Evolutionary conservation across 2,888 invertebrate species (phyloP).

Genomic region (Elmis aenea): DNA sequence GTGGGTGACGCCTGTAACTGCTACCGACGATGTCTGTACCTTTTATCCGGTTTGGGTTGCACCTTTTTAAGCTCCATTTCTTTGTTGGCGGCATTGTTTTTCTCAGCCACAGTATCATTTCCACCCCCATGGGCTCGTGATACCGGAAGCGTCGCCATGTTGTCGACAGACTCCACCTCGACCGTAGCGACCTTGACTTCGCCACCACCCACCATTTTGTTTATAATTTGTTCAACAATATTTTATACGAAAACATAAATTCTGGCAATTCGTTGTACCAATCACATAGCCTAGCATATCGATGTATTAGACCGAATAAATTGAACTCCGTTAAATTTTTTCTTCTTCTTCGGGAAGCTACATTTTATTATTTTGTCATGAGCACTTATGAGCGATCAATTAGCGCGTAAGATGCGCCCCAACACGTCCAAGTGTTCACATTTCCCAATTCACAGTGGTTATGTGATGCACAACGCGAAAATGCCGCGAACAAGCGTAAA

Average conservation of each 20-base stretch:
- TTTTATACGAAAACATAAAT: slow-evolving; percentile 6
- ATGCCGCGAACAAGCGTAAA: background rate
- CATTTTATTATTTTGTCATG: too few relatives aligned
- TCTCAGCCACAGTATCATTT: slow-evolving; percentile 71
- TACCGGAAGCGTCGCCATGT: slow-evolving; percentile 85
- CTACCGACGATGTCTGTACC: too few relatives aligned
- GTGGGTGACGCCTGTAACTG: too few relatives aligned
- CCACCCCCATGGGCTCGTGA: slow-evolving; percentile 67
- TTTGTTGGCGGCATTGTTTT: slow-evolving; percentile 77
- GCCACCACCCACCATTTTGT: slow-evolving; percentile 60
- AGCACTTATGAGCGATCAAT: too few relatives aligned
- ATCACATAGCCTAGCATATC: slow-evolving; percentile 20
- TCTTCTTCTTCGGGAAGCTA: too few relatives aligned
- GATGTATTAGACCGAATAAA: slow-evolving; percentile 22
- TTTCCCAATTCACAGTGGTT: too few relatives aligned
- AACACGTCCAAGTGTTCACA: too few relatives aligned
- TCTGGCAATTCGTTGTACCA: slow-evolving; percentile 17
- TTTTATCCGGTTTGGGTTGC: slow-evolving; percentile 78
- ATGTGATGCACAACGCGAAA: too few relatives aligned
- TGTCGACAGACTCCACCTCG: slow-evolving; percentile 80
- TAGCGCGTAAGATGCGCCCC: too few relatives aligned
- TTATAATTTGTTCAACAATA: slow-evolving; percentile 14
- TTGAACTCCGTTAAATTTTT: background rate
- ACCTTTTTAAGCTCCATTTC: slow-evolving; percentile 85
- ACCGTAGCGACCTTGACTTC: slow-evolving; percentile 88